Evolutionary conservation across 2,113 vertebrate genomes (phyloP).

Genomic region (Callorhinus ursinus): DNA sequence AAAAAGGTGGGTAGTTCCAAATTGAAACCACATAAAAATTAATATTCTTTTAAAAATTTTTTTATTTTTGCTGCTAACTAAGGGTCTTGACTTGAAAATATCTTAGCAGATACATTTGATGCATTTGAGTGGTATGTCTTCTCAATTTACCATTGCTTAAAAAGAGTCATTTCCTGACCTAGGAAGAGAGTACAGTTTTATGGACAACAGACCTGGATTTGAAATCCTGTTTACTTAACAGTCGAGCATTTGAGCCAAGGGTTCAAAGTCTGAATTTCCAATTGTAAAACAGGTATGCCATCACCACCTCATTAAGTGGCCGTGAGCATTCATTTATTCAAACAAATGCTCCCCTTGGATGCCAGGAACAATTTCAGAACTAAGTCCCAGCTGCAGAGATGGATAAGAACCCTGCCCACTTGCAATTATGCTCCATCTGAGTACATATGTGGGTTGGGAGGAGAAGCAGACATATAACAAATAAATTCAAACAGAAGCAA

Average conservation of each 20-base stretch:
- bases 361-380: background rate
- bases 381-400: background rate
- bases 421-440: background rate
- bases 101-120: background rate
- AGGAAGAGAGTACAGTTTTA: background rate
- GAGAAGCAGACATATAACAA: background rate
- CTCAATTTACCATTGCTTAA: background rate
- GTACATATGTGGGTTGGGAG: background rate
- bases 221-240: background rate
- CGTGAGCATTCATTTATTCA: background rate
- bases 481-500: background rate
- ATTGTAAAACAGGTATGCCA: background rate
- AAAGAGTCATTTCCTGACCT: background rate
- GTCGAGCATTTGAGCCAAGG: background rate
- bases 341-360: background rate
- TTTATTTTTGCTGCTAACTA: background rate
- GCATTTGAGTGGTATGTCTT: background rate
- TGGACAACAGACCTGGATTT: background rate
- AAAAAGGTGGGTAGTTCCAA: background rate
- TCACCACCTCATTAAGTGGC: background rate
- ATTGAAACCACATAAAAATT: background rate
- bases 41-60: background rate
- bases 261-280: background rate
- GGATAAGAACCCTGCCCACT: background rate
- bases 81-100: background rate